phyloP scores from a whole-genome alignment of 30 jellyfish, hydroid and myxozoan genomes.

The Rhopilema esculentum region DNA sequence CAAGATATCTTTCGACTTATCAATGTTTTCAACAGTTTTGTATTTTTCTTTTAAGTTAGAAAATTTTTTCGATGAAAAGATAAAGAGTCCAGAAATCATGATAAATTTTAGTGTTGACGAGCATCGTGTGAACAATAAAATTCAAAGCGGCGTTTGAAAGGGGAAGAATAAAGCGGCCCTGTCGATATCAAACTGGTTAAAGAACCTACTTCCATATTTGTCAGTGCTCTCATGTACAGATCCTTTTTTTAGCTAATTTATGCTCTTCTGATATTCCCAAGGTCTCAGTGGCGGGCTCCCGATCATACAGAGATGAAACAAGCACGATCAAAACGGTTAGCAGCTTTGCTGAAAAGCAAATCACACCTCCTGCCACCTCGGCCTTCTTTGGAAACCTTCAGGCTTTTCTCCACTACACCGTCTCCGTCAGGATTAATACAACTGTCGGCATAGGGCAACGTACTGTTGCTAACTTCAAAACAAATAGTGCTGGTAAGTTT shows the following conservation, averaged over 20 bases:
- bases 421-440: conserved; percentile 46
- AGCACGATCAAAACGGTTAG: conserved; percentile 4
- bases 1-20: too few relatives aligned
- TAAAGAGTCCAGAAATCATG: too few relatives aligned
- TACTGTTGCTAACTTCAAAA: conserved; percentile 25
- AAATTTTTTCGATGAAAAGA: too few relatives aligned
- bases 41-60: too few relatives aligned
- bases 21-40: too few relatives aligned
- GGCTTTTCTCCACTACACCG: conserved; percentile 50
- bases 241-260: too few relatives aligned
- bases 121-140: too few relatives aligned
- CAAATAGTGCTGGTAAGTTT: conserved; percentile 34
- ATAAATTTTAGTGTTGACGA: too few relatives aligned
- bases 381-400: conserved; percentile 46
- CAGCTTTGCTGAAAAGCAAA: conserved; percentile 23
- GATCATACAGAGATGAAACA: conserved; percentile 48
- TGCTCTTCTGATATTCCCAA: too few relatives aligned
- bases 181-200: neutral
- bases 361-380: conserved; percentile 17
- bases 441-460: conserved; percentile 62
- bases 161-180: neutral
- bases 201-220: too few relatives aligned
- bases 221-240: too few relatives aligned
- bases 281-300: conserved; percentile 38
- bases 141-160: neutral